These are phyloP conservation scores for Pseudomugil gertrudae DNA, from an alignment of 2,797 vertebrate genomes.

Conservation along the genomic window DNA sequence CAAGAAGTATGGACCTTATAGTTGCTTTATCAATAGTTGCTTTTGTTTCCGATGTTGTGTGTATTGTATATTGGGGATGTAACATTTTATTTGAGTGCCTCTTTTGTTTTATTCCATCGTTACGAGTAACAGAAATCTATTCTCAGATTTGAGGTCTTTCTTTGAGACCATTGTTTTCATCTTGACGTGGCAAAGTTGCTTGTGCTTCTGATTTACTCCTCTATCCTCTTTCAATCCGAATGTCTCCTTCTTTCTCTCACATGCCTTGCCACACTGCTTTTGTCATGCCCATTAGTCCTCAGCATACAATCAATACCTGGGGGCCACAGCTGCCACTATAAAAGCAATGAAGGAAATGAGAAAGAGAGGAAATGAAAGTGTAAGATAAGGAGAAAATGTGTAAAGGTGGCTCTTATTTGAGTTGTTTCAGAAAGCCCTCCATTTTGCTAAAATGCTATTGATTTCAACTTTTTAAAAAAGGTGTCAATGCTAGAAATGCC, in stretches of 20 bases:
- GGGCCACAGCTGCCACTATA: conserved; percentile 47
- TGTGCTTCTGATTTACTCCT: conserved; percentile 16
- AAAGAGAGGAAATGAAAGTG: conserved; percentile 40
- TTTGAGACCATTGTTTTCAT: conserved; percentile 24
- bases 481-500: conserved; percentile 16
- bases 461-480: conserved; percentile 24
- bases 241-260: conserved; percentile 16
- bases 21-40: conserved; percentile 4
- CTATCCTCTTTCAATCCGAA: conserved; percentile 16
- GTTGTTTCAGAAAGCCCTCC: conserved; percentile 32
- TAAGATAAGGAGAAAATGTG: conserved; percentile 31
- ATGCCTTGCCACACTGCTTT: conserved; percentile 39
- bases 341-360: conserved; percentile 52
- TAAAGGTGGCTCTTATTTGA: conserved; percentile 23
- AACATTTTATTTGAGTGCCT: background rate
- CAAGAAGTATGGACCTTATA: conserved; percentile 1
- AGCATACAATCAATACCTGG: conserved; percentile 58
- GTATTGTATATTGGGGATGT: background rate
- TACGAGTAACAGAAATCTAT: background rate
- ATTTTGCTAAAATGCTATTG: conserved; percentile 28
- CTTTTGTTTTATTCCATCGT: too few relatives aligned
- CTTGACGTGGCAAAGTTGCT: background rate
- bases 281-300: conserved; percentile 64
- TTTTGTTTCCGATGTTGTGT: background rate
- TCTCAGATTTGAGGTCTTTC: conserved; percentile 3